phyloP scores from a whole-genome alignment of 1,140 invertebrate species.

The Nixonia krombeini region DNA sequence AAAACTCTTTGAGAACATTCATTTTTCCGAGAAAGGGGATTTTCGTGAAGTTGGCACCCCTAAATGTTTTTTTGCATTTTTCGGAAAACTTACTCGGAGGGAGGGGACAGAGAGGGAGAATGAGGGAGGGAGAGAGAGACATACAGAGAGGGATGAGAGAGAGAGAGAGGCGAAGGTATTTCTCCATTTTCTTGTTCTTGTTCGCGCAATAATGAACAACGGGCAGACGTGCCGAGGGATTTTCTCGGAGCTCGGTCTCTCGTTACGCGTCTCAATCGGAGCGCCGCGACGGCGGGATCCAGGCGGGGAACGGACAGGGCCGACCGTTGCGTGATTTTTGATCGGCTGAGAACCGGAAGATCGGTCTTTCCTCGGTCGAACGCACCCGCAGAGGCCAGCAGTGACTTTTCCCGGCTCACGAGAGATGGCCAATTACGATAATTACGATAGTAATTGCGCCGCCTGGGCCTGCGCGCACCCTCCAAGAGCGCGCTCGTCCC shows the following conservation, averaged over 20 bases:
- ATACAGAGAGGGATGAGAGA: no score
- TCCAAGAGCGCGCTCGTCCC: constrained; percentile 12
- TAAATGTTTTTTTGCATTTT: no score
- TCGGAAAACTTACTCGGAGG: no score
- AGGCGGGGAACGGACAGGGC: constrained; percentile 1
- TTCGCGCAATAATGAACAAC: no score
- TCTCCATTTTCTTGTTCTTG: no score
- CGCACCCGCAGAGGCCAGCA: constrained; percentile 44
- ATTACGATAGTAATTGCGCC: constrained; percentile 61
- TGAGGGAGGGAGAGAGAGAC: no score
- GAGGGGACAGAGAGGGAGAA: no score
- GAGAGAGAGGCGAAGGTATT: no score
- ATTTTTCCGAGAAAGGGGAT: no score
- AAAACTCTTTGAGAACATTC: no score
- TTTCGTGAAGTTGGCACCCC: no score
- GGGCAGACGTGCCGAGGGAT: no score
- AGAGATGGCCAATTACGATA: constrained; percentile 60
- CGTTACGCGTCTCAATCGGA: constrained; percentile 33
- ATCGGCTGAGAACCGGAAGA: constrained; percentile 58
- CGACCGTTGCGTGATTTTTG: constrained; percentile 49
- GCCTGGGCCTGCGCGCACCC: constrained; percentile 37
- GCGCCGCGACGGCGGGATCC: background rate
- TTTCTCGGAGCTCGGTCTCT: constrained; percentile 28
- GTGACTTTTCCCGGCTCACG: constrained; percentile 49
- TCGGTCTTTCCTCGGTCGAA: constrained; percentile 51